Conservation (phyloP, 2,888 invertebrate genomes). For the Brachypalpus laphriformis region DNA sequence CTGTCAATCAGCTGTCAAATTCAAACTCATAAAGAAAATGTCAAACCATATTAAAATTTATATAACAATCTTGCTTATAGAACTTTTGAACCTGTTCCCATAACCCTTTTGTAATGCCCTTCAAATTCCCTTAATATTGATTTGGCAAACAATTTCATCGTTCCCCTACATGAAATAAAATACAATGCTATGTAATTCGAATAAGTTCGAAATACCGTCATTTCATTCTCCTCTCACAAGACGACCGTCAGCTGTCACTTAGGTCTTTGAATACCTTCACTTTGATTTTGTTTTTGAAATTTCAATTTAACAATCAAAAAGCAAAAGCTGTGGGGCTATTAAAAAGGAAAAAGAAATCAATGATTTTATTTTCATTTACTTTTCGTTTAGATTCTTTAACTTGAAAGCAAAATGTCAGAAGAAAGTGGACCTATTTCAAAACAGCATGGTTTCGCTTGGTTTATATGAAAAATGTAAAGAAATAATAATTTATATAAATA, state of each 20-base stretch:
- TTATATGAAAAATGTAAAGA: background rate
- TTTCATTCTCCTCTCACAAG: background rate
- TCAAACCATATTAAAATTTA: conserved; percentile 1
- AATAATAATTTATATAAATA: background rate
- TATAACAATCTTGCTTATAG: background rate
- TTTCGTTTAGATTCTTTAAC: background rate
- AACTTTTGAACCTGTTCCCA: conserved; percentile 18
- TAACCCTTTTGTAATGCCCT: conserved; percentile 42
- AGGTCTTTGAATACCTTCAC: background rate
- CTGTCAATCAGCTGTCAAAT: conserved; percentile 40
- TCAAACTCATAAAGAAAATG: background rate
- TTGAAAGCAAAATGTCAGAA: background rate
- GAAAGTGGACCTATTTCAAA: background rate
- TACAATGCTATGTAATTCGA: background rate
- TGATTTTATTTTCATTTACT: background rate
- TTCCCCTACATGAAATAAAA: conserved; percentile 33
- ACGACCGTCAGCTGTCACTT: conserved; percentile 15
- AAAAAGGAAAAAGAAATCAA: background rate
- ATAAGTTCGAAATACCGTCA: background rate
- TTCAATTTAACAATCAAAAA: conserved; percentile 1
- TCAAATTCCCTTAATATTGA: conserved; percentile 57
- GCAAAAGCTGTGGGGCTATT: background rate
- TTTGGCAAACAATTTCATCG: conserved; percentile 24
- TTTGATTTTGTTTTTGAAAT: background rate
- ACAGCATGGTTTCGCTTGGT: conserved; percentile 3